Base-by-base conservation (phyloP, 2,113 vertebrate species). In the Prietella phreatophila region DNA sequence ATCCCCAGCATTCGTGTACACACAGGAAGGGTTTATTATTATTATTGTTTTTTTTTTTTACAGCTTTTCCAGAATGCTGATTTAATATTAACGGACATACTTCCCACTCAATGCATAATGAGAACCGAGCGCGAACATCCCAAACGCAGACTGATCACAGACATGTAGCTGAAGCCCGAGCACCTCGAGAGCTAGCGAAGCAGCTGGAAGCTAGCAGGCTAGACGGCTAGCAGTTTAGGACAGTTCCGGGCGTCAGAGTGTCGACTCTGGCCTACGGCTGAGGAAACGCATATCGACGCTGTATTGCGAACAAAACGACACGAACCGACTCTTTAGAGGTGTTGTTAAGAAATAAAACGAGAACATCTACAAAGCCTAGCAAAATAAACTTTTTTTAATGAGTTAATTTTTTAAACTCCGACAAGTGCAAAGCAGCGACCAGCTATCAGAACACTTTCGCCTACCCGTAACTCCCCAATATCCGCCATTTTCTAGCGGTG, bases 401-500 rank as follows among this genome's bases (percentile, higher is more conserved):
- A n/a, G n/a, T 36, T 36, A 36, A 36, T 7, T 58, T 60, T 75
- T 82, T 20, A 78, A 39, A 82, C 75, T 83, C 8, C 65, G 81
- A 84, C 25, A 86, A 67, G 39, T 83, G 73, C 20, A 86, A 79
- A 88, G 80, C 85, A 39, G 33, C 84, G 20, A 60, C 73, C 60
- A n/a, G 80, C 88, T 79, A 85, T 92, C 88, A 91, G 92, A 85
- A 83, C 92, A 85, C 93, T 91, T 91, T 91, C 81, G 81, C 96
- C 93, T 95, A 97, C 96, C 96, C 94, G 95, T 93, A 96, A 93
- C 92, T 95, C 95, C 85, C 95, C 94, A 93, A 93, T 92, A 93
- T 96, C 95, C 96, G 95, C 96, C 96, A 96, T 97, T 95, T 97
- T 97, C 94, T 92, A 87, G 90, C 93, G 92, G 91, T 93, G 92